Evolutionary conservation across 2,888 invertebrate species (phyloP), one percentile per base, ranked within the genome.

Genomic region (Odontothrips loti): DNA sequence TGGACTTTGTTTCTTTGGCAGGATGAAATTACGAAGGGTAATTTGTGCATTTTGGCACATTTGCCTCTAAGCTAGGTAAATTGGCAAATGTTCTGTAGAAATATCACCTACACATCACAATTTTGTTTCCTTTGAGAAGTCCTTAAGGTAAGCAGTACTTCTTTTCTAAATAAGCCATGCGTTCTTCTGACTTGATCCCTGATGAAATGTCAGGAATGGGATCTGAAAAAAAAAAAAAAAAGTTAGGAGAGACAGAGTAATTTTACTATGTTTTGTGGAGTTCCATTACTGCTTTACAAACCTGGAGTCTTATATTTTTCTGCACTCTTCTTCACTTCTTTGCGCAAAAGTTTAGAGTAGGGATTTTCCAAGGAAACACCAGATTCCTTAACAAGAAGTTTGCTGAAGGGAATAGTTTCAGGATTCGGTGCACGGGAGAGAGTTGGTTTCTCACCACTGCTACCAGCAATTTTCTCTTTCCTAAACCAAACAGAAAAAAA

Each of bases 1-100:
- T 27, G 27, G 68, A 75, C 68, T 75, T 68, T 75, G 12, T 27
- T 75, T 23, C 23, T 75, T 75, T 75, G 68, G 68, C 68, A 75
- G 68, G 68, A 75, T 75, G 68, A 75, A 27, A 12, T 23, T 27
- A 27, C 23, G 27, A 27, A 75, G 34, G 34, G 34, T 75, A 68
- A 68, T n/a, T n/a, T n/a, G 68, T 75, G 68, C 68, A 27, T 75
- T 27, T 75, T 75, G 68, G 68, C 68, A 75, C 27, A 75, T 1
- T 27, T 27, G 27, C 68, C 68, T 75, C 68, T 23, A 27, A 27
- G 12, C 12, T 12, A 75, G 68, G 68, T 8, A 75, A 75, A 27
- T 27, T 75, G 27, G 27, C 23, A 75, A 75, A 75, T 12, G 23
- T 12, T 43, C 34, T 58, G 58, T 58, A 17, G n/a, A 11, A 58